Evolutionary conservation across 2,113 vertebrate species (phyloP).

Genomic region (Vanacampus margaritifer): DNA sequence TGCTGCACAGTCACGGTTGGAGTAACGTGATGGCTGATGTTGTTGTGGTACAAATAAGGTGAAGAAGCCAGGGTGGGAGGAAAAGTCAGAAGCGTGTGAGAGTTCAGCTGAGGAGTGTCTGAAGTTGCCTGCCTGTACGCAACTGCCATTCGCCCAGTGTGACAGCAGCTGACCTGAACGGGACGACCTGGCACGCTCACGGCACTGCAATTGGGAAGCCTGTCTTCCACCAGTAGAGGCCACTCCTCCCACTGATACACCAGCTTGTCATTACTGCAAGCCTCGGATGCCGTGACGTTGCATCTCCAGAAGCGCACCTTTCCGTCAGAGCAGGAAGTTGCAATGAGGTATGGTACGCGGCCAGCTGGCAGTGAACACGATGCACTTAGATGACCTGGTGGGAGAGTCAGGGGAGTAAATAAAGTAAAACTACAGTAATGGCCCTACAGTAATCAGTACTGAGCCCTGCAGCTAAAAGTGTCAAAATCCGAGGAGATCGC

Average conservation of each 20-base stretch:
- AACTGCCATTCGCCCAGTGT: conserved; percentile 89
- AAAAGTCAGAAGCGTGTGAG: conserved; percentile 23
- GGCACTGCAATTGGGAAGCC: conserved; percentile 77
- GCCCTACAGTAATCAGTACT: not conserved
- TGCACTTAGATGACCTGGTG: conserved; percentile 88
- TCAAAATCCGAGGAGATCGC: not conserved
- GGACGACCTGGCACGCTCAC: conserved; percentile 82
- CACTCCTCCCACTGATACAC: conserved; percentile 93
- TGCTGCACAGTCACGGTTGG: conserved; percentile 29
- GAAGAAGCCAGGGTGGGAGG: conserved; percentile 51
- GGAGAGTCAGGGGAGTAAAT: conserved; percentile 3
- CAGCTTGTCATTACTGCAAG: conserved; percentile 39
- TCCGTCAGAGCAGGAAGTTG: conserved; percentile 93
- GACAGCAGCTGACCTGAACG: conserved; percentile 89
- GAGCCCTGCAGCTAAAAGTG: not conserved
- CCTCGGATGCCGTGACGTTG: conserved; percentile 56
- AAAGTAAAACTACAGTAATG: not conserved
- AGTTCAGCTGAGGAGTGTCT: conserved; percentile 36
- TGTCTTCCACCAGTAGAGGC: conserved; percentile 89
- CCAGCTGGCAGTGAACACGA: conserved; percentile 91
- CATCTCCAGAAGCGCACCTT: conserved; percentile 95
- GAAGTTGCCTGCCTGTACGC: conserved; percentile 77
- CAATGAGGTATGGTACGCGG: conserved; percentile 89
- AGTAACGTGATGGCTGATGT: conserved; percentile 15
- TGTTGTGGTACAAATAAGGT: conserved; percentile 31